phyloP scores from a whole-genome alignment of 2,888 invertebrate species.

The Anaspis maculata region DNA sequence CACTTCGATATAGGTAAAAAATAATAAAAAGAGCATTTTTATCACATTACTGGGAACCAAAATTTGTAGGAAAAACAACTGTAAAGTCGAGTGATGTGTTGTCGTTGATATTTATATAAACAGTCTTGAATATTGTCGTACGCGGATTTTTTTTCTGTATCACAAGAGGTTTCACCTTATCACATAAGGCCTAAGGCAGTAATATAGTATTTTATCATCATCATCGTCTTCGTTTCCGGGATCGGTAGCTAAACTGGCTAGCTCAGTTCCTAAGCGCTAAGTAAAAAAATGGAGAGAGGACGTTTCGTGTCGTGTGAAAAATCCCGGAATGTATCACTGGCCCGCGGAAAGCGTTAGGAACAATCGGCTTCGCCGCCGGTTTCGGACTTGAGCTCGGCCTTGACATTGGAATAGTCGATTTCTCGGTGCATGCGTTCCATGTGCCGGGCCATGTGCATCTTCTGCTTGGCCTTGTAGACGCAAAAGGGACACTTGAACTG shows the following conservation, averaged over 20 bases:
- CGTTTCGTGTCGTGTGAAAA: no score
- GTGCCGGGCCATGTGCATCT: conserved; percentile 76
- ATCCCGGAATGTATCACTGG: no score
- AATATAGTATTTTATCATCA: no score
- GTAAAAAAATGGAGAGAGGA: no score
- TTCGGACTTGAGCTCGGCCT: conserved; percentile 32
- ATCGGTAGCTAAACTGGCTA: no score
- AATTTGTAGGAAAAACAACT: conserved; percentile 8
- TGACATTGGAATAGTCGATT: conserved; percentile 37
- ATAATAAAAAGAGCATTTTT: conserved; percentile 20
- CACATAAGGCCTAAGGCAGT: conserved; percentile 14
- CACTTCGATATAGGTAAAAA: conserved; percentile 29
- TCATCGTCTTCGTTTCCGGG: no score
- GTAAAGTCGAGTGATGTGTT: background rate
- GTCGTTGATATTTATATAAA: conserved; percentile 8
- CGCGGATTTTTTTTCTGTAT: conserved; percentile 13
- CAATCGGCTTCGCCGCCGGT: conserved; percentile 16
- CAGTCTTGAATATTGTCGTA: conserved; percentile 18
- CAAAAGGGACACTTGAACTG: conserved; percentile 77
- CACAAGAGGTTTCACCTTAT: conserved; percentile 10
- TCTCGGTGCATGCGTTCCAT: conserved; percentile 74
- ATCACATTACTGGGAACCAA: conserved; percentile 16
- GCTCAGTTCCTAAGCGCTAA: no score
- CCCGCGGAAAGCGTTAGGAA: conserved; percentile 17
- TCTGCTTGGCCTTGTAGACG: conserved; percentile 75